Conservation (phyloP, 2,113 vertebrate genomes). For the Himantopus leucocephalus region DNA sequence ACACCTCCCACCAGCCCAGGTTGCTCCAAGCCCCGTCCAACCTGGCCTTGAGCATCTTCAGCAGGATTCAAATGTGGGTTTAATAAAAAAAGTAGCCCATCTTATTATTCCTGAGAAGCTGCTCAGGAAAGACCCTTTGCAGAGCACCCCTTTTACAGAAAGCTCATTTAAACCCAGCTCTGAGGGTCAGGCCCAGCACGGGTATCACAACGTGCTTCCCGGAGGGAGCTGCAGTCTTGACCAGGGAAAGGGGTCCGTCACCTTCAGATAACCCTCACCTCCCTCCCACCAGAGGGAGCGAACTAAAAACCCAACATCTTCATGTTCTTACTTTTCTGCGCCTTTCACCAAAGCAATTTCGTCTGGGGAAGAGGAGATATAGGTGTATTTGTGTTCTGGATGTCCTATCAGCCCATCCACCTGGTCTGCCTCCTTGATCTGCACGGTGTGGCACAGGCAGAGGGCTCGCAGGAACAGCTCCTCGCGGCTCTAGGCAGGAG, state of each 20-base stretch:
- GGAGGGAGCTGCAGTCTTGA: background rate
- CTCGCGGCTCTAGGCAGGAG: slow-evolving; percentile 81
- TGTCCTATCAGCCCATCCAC: slow-evolving; percentile 58
- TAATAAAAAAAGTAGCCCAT: background rate
- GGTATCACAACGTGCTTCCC: background rate
- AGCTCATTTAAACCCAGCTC: background rate
- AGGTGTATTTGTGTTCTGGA: slow-evolving; percentile 68
- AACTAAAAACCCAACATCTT: background rate
- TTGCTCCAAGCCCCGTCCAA: background rate
- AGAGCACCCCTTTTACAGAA: background rate
- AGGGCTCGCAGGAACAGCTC: slow-evolving; percentile 93
- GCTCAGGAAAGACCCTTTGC: background rate
- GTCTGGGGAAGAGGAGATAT: slow-evolving; percentile 93
- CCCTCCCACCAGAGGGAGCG: background rate
- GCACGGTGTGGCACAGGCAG: slow-evolving; percentile 95
- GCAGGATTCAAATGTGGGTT: background rate
- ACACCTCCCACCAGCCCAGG: background rate
- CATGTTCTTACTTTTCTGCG: slow-evolving; percentile 85
- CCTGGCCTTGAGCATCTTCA: background rate
- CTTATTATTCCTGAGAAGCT: background rate
- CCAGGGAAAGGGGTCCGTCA: fast-evolving
- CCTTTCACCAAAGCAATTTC: slow-evolving; percentile 94
- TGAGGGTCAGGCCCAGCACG: fast-evolving
- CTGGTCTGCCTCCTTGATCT: slow-evolving; percentile 82
- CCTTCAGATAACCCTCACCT: background rate